Conservation (phyloP, 2,888 invertebrate genomes). For the Metalampra italica region DNA sequence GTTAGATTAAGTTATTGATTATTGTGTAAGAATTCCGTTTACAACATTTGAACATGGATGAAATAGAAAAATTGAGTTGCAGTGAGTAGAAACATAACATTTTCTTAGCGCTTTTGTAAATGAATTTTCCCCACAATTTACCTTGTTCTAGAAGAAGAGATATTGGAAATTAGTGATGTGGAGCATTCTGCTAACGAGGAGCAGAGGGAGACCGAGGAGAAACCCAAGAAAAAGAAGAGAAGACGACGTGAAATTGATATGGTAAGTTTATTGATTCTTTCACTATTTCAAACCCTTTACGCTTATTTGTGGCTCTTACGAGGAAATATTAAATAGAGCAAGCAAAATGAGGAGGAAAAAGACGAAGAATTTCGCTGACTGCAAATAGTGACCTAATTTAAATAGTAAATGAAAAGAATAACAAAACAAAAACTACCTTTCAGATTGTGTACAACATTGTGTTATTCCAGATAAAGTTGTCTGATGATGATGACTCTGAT, state of each 20-base stretch:
- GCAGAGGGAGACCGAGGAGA: constrained; percentile 52
- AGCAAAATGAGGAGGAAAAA: no score
- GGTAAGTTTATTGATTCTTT: constrained; percentile 31
- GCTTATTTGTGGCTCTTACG: no score
- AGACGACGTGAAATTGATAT: constrained; percentile 69
- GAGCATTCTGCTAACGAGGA: constrained; percentile 67
- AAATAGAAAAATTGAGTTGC: constrained; percentile 64
- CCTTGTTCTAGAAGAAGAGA: constrained; percentile 53
- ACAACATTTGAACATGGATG: constrained; percentile 38
- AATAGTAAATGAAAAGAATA: no score
- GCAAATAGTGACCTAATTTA: no score
- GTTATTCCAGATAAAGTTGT: constrained; percentile 50
- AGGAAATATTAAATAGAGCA: no score
- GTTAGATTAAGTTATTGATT: not conserved
- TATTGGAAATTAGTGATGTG: constrained; percentile 63
- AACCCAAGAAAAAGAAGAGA: constrained; percentile 59
- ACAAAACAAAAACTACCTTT: no score
- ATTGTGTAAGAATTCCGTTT: not conserved
- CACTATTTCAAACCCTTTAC: not conserved
- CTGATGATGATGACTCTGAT: constrained; percentile 70
- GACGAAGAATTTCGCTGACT: no score
- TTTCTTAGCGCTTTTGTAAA: constrained; percentile 5
- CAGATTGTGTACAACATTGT: not conserved
- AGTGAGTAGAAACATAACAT: constrained; percentile 44
- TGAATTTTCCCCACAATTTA: not conserved